A percentile compares a stretch with the other conserved stretches of the same genome.
These are phyloP conservation scores for Capitella teleta DNA, from an alignment of 1,140 invertebrate genomes.

Conservation along the genomic window DNA sequence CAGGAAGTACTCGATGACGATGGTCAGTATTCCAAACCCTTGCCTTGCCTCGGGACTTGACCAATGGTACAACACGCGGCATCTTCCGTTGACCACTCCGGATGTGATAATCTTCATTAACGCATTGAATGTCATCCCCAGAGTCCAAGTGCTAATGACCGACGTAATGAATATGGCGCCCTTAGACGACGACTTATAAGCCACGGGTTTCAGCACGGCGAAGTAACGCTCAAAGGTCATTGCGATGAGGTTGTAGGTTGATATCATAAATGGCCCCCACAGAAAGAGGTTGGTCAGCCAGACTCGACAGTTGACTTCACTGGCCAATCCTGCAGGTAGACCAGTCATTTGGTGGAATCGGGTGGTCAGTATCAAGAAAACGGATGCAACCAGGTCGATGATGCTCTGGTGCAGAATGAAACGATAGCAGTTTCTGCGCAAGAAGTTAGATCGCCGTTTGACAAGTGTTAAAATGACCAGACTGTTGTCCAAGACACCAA, in stretches of 20 bases:
- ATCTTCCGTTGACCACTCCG: neutral
- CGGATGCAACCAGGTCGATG: neutral
- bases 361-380: constrained; percentile 4
- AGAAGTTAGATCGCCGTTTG: too few relatives aligned
- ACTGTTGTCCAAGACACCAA: too few relatives aligned
- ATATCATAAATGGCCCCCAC: constrained; percentile 7
- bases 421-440: too few relatives aligned
- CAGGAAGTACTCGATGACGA: constrained; percentile 7
- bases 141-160: neutral
- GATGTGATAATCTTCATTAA: neutral
- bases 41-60: neutral
- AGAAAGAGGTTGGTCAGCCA: constrained; percentile 10
- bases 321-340: neutral
- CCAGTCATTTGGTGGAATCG: neutral
- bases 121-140: neutral
- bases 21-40: constrained; percentile 6
- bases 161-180: neutral
- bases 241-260: constrained; percentile 11
- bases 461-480: too few relatives aligned
- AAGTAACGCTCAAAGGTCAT: constrained; percentile 12
- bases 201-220: constrained; percentile 8
- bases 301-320: constrained; percentile 8
- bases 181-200: constrained; percentile 2
- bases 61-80: constrained; percentile 5
- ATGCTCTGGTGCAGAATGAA: constrained; percentile 4